These are phyloP conservation scores for Orbicella faveolata DNA, from an alignment of 64 coral and sea anemone genomes.

Conservation along the genomic window DNA sequence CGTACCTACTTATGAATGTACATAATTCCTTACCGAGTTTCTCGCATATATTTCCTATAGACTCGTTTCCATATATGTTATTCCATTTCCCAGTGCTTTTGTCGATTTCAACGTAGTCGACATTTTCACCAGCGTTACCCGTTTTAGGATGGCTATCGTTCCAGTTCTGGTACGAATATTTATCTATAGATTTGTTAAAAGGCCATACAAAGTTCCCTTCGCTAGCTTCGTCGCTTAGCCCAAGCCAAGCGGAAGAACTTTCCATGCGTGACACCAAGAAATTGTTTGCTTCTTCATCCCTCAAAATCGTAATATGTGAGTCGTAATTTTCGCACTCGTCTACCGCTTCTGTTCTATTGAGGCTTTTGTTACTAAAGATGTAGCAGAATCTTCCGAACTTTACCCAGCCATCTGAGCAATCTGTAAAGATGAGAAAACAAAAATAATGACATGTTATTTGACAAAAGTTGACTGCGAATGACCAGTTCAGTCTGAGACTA, in stretches of 20 bases:
- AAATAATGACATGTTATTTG: too few species aligned
- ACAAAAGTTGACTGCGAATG: too few species aligned
- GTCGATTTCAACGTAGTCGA: neutral
- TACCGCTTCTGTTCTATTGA: neutral
- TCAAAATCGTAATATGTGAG: too few species aligned
- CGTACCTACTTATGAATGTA: neutral
- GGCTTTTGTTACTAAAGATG: neutral
- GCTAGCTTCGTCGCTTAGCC: neutral
- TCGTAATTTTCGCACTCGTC: neutral
- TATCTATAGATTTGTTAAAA: neutral
- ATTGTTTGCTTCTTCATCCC: neutral
- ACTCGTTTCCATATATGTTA: neutral
- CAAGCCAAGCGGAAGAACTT: neutral
- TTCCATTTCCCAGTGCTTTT: neutral
- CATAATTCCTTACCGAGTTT: neutral
- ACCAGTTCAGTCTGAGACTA: too few species aligned
- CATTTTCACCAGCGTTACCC: neutral
- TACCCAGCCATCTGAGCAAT: neutral
- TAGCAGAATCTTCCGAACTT: neutral
- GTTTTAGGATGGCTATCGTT: neutral
- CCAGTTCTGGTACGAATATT: neutral
- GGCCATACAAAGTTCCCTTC: conserved; percentile 7
- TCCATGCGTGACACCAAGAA: neutral
- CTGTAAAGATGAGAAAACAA: neutral
- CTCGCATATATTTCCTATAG: neutral